Conservation (phyloP, 30 jellyfish, hydroid and myxozoan genomes). For the Catostylus mosaicus region DNA sequence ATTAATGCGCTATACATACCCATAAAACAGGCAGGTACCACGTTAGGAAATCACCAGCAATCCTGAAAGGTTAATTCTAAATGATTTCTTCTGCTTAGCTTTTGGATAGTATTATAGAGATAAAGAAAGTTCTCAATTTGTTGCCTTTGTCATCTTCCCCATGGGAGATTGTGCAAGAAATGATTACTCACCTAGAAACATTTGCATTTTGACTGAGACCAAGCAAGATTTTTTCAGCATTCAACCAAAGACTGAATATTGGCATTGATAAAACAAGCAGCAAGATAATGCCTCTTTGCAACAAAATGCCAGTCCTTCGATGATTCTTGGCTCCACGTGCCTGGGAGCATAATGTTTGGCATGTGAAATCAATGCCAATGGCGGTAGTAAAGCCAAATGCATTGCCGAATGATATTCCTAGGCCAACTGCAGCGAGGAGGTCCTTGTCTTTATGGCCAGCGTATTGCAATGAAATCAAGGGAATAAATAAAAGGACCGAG, state of each 20-base stretch:
- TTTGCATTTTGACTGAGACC: not conserved
- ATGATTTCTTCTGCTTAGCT: no score
- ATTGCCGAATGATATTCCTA: conserved; percentile 9
- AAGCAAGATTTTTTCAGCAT: not conserved
- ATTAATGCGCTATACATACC: not conserved
- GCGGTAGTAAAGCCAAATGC: conserved; percentile 19
- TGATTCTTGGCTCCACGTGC: conserved; percentile 8
- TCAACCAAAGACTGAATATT: not conserved
- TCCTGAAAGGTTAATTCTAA: no score
- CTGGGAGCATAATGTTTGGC: conserved; percentile 3
- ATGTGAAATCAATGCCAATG: conserved; percentile 6
- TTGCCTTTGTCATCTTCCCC: no score
- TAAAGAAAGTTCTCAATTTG: no score
- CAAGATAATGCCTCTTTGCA: conserved; percentile 7
- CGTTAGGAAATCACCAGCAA: not conserved
- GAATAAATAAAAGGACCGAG: not conserved
- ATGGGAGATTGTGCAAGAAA: no score
- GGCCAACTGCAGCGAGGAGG: conserved; percentile 34
- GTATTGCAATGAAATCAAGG: not conserved
- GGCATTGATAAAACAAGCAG: not conserved
- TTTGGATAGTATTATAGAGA: no score
- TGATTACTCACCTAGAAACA: not conserved
- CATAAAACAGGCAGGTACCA: not conserved
- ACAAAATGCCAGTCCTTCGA: conserved; percentile 24
- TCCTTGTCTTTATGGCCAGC: conserved; percentile 13